phyloP scores from a whole-genome alignment of 2,888 invertebrate species.

The Apotomis betuletana region DNA sequence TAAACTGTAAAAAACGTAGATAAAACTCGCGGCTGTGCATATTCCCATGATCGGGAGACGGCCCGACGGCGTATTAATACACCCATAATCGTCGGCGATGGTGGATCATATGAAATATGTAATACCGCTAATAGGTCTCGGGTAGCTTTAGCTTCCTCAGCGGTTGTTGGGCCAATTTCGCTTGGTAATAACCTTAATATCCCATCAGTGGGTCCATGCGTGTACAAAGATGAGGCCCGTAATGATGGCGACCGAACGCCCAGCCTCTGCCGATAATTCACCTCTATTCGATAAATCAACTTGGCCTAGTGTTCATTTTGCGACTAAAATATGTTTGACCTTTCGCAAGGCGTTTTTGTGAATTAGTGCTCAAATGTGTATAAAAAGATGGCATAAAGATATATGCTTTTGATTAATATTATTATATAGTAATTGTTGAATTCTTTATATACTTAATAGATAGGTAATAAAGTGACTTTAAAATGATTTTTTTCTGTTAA shows the following conservation, averaged over 20 bases:
- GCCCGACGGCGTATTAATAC: constrained; percentile 76
- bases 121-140: constrained; percentile 79
- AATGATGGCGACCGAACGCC: constrained; percentile 65
- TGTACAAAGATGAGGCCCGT: constrained; percentile 75
- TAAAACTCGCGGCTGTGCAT: constrained; percentile 67
- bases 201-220: constrained; percentile 76
- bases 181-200: constrained; percentile 81
- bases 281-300: constrained; percentile 64
- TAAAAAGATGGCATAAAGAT: not conserved
- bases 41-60: constrained; percentile 79
- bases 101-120: constrained; percentile 80
- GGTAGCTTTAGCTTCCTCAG: constrained; percentile 83
- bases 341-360: constrained; percentile 4
- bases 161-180: constrained; percentile 80
- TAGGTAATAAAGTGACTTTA: too few relatives aligned
- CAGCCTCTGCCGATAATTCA: constrained; percentile 60
- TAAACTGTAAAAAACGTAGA: constrained; percentile 80
- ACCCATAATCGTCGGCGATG: constrained; percentile 78
- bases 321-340: constrained; percentile 39
- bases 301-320: constrained; percentile 49
- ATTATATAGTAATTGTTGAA: not conserved
- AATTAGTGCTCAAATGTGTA: too few relatives aligned
- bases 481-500: too few relatives aligned
- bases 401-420: not conserved
- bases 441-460: too few relatives aligned